Percentiles rank a stretch among this genome's conserved stretches.
Evolutionary conservation across 2,888 invertebrate species (phyloP).

Genomic region (Nomada goodeniana): DNA sequence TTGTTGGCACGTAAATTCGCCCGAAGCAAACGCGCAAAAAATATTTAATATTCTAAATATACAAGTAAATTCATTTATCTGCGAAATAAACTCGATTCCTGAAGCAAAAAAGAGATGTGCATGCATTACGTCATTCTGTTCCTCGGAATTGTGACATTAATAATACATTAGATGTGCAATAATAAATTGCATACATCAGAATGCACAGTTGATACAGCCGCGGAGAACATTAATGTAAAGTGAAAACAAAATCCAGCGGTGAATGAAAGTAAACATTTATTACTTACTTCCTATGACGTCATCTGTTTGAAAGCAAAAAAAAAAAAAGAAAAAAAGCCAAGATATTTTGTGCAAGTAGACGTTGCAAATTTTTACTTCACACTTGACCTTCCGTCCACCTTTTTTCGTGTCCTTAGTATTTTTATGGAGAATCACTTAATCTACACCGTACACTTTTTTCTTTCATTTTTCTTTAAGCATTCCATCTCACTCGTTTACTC

Average conservation of each 20-base stretch:
- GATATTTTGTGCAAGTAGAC: background rate
- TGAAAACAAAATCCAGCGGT: background rate
- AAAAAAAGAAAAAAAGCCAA: too few relatives aligned
- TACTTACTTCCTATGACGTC: background rate
- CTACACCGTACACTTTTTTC: background rate
- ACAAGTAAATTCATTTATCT: background rate
- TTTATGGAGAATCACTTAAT: background rate
- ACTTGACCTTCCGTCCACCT: background rate
- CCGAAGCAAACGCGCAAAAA: too few relatives aligned
- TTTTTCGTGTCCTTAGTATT: background rate
- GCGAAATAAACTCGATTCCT: background rate
- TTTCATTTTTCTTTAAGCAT: too few relatives aligned
- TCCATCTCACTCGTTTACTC: too few relatives aligned
- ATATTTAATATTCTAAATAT: too few relatives aligned
- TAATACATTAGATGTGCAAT: constrained; percentile 2
- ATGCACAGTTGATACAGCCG: too few relatives aligned
- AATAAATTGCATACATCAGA: background rate
- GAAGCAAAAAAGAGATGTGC: too few relatives aligned
- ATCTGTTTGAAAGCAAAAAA: background rate
- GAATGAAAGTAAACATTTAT: constrained; percentile 7
- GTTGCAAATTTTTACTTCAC: background rate
- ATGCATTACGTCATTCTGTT: background rate
- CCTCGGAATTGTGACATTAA: constrained; percentile 3
- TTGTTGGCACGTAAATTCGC: too few relatives aligned
- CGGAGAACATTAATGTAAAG: background rate